Evolutionary conservation across 2,113 vertebrate species (phyloP).

Genomic region (Brachyhypopomus occidentalis): DNA sequence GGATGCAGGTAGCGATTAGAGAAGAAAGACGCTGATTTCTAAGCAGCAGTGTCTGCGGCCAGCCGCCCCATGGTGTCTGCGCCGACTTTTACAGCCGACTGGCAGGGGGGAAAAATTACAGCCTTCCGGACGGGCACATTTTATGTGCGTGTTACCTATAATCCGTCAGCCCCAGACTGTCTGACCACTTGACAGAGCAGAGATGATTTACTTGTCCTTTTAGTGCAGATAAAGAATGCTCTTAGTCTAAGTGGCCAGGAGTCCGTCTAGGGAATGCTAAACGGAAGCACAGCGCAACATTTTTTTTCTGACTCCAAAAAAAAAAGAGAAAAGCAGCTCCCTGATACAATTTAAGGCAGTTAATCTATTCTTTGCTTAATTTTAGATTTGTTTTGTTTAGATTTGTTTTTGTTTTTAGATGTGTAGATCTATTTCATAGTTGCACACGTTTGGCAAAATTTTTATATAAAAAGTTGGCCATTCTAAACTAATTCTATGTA

Average conservation of each 20-base stretch:
- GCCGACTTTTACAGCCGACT: slow-evolving; percentile 51
- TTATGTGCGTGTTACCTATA: slow-evolving; percentile 72
- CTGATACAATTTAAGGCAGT: background rate
- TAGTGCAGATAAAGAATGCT: slow-evolving; percentile 64
- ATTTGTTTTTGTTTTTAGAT: background rate
- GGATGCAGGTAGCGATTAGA: slow-evolving; percentile 4
- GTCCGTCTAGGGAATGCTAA: slow-evolving; percentile 70
- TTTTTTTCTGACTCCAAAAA: slow-evolving; percentile 53
- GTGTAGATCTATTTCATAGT: no score
- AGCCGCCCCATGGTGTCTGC: background rate
- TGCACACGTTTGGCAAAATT: no score
- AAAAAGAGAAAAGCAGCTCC: background rate
- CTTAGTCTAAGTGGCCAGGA: slow-evolving; percentile 60
- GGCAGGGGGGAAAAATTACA: slow-evolving; percentile 69
- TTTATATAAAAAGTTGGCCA: no score
- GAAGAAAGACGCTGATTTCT: slow-evolving; percentile 1
- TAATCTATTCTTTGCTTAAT: background rate
- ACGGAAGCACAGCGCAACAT: slow-evolving; percentile 48
- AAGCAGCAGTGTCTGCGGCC: slow-evolving; percentile 17
- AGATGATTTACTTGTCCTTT: slow-evolving; percentile 74
- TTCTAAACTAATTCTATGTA: no score
- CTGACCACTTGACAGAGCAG: slow-evolving; percentile 74
- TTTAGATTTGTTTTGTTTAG: background rate
- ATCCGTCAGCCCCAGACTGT: slow-evolving; percentile 78
- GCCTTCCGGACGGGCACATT: slow-evolving; percentile 69